Base-by-base conservation (phyloP, 2,888 invertebrate genomes). In the Microplitis manilae region DNA sequence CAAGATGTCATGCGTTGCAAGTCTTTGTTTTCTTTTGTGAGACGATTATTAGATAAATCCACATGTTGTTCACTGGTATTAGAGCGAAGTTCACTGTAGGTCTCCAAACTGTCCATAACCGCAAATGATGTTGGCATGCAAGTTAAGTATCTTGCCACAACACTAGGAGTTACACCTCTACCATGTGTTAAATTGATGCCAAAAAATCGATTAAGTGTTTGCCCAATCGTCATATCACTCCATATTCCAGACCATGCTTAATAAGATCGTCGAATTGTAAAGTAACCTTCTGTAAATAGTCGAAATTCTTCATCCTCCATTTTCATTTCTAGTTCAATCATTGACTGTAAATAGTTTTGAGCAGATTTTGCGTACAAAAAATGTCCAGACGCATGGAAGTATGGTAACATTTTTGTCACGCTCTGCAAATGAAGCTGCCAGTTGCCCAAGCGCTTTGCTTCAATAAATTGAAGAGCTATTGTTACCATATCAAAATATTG, bases 1-100 rank as follows among this genome's bases (percentile, higher is more conserved):
- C 85, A 89, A 76, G 86, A 82, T 6, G 82, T 6, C 80, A 89
- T 83, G 81, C 78, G 88, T 79, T 76, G 41, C 15, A 85, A 73
- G 75, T 85, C 85, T 81, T 78, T 68, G 77, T 73, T 61, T 83
- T 87, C 85, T 84, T 80, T 86, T 73, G 85, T 85, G 77, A 87
- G 79, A 79, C 87, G 80, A 74, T 86, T 86, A 84, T 86, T 84
- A 79, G 87, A 86, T 69, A 86, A 84, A 85, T 88, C 88, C 61
- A 88, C 86, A 84, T 89, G 87, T 81, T 89, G 88, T 1, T 88
- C 87, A 2, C 83, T 83, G 15, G 84, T 84, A 79, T 84, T 85
- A 81, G 86, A 83, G 73, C 79, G 70, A 81, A 85, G 83, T 83
- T 86, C 84, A 82, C 83, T 83, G 67, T 87, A 61, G 83, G 81